Conservation (phyloP, 2,113 vertebrate genomes). For the Tympanuchus pallidicinctus region DNA sequence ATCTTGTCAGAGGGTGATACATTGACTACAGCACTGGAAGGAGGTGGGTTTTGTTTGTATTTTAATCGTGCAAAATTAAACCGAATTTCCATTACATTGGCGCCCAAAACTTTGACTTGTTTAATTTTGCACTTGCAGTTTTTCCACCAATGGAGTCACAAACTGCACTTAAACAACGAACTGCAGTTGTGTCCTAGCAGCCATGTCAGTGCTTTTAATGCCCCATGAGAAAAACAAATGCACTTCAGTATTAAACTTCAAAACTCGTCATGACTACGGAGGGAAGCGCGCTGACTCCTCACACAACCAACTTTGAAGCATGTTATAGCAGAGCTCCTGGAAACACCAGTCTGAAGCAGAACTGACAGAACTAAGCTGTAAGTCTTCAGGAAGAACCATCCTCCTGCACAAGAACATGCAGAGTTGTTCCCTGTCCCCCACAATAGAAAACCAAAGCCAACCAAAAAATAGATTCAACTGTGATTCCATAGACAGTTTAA, state of each 20-base stretch:
- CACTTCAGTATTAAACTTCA: not conserved
- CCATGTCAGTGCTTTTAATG: not conserved
- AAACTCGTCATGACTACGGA: not conserved
- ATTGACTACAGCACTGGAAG: not conserved
- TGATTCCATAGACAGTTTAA: not conserved
- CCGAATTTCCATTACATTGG: not conserved
- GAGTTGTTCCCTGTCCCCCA: not conserved
- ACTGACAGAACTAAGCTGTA: not conserved
- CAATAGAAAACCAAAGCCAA: not conserved
- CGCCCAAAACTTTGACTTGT: not conserved
- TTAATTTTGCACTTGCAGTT: not conserved
- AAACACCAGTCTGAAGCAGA: not conserved
- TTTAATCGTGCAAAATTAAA: not conserved
- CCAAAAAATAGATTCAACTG: not conserved
- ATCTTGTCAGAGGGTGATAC: not conserved
- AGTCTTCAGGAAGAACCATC: not conserved
- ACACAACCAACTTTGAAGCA: not conserved
- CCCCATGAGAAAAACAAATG: fast-evolving
- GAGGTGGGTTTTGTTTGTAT: not conserved
- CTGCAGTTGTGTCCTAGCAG: not conserved
- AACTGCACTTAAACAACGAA: not conserved
- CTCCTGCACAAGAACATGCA: not conserved
- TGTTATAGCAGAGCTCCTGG: not conserved
- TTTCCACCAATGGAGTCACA: not conserved
- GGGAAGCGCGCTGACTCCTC: not conserved